Base-by-base conservation (phyloP, 2,113 vertebrate genomes). In the Casuarius casuarius region DNA sequence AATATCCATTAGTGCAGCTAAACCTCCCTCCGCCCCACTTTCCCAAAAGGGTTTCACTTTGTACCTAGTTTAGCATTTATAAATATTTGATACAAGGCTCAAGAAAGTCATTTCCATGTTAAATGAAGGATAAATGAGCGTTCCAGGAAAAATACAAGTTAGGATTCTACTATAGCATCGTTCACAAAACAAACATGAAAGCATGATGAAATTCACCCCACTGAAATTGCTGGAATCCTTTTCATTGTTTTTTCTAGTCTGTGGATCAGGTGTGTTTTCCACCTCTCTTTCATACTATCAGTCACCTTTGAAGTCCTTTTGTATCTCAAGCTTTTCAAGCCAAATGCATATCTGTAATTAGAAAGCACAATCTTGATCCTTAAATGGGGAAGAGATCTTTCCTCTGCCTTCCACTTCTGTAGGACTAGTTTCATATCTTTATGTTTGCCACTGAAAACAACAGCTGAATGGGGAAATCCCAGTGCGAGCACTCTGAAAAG, bases 71-170 rank as follows among this genome's bases (percentile, higher is more conserved):
- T 84, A 95, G 74, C 65, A 83, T 92, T 93, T 91, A 67, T 93
- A 95, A 92, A 96, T 93, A 86, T 92, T 95, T 95, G 82, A 94
- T 73, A 74, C 4, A 84, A 58, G 77, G 89, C 85, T 92, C 87
- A 89, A 87, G 48, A 87, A 21, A 92, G 77, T 81, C 86, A 70
- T 95, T 80, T 85, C 33, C 61, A 44, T 80, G 66, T 66, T 79
- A 85, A 89, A 70, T 82, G 61, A 85, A 67, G 87, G 67, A 38
- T 87, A 76, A 13, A 58, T 40, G 58, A 63, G 46, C 3, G 12
- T 78, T 84, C 54, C 18, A 25, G 83, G 81, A 89, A 75, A 94
- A 68, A 82, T 13, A 12, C 48, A 66, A 75, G 58, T 68, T 40
- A 22, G n/a, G 62, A 51, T 40, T 82, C 38, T 87, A 35, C 52